Percentiles rank a stretch among this genome's conserved stretches.
Conservation (phyloP, 2,113 vertebrate species). For the Cyprichromis sp. region DNA sequence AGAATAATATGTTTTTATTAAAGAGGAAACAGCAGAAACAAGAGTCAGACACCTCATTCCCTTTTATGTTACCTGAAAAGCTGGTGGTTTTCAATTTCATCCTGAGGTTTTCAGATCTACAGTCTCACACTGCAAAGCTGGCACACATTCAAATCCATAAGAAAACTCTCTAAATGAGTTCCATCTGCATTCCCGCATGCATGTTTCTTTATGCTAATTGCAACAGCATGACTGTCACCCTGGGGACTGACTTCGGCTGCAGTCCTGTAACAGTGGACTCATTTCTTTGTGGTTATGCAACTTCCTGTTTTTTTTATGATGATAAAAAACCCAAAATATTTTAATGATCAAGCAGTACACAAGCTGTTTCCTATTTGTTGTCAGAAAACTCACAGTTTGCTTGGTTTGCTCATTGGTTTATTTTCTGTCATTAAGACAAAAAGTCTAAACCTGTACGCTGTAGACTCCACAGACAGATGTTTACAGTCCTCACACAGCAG, state of each 20-base stretch:
- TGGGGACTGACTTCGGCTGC: neutral
- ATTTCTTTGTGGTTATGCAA: neutral
- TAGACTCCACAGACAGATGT: neutral
- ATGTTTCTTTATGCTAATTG: neutral
- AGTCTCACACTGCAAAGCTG: neutral
- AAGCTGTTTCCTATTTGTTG: neutral
- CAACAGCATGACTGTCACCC: slow-evolving; percentile 10
- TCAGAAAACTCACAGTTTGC: neutral
- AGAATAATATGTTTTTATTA: neutral
- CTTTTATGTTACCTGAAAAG: neutral
- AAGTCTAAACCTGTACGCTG: neutral
- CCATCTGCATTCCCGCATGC: neutral
- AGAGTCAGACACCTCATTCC: neutral
- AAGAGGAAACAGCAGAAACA: neutral
- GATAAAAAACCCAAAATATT: neutral
- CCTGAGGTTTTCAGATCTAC: neutral
- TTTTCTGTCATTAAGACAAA: neutral
- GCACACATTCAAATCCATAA: neutral
- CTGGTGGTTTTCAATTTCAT: neutral
- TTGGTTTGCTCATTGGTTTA: neutral
- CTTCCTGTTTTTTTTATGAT: neutral
- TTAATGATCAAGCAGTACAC: neutral
- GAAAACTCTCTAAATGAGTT: neutral
- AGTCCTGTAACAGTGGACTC: neutral
- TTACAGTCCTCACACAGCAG: neutral